A percentile compares a stretch with the other conserved stretches of the same genome.
phyloP scores from a whole-genome alignment of 2,113 vertebrate genomes.

The Epinephelus lanceolatus region DNA sequence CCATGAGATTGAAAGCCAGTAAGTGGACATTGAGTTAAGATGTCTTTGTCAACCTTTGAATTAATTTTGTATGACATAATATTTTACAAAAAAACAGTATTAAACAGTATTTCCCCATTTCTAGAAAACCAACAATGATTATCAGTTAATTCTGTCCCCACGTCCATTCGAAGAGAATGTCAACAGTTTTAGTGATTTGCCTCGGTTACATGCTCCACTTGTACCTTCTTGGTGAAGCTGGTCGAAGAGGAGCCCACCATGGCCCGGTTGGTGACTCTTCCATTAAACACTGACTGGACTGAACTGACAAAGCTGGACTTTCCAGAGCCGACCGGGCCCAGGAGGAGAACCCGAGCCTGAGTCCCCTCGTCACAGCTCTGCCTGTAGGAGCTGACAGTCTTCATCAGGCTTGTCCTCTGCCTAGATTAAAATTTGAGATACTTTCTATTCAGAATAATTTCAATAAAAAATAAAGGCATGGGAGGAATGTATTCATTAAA shows the following conservation, averaged over 20 bases:
- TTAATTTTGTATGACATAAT: background rate
- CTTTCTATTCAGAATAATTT: background rate
- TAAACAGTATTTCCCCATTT: background rate
- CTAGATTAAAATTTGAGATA: conserved; percentile 48
- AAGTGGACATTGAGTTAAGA: background rate
- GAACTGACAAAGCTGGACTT: conserved; percentile 87
- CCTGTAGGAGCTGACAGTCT: conserved; percentile 69
- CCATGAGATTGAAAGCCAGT: background rate
- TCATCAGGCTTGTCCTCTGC: conserved; percentile 66
- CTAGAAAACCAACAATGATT: background rate
- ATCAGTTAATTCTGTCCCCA: background rate
- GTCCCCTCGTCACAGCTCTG: conserved; percentile 47
- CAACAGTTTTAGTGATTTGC: background rate
- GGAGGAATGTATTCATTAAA: background rate
- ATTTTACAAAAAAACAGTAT: background rate
- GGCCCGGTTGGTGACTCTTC: conserved; percentile 80
- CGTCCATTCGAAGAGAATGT: background rate
- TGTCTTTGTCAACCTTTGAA: background rate
- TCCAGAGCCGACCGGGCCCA: conserved; percentile 81
- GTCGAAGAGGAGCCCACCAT: conserved; percentile 79
- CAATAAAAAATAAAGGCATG: background rate
- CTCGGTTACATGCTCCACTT: background rate
- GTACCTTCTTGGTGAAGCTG: conserved; percentile 85
- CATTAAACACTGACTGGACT: conserved; percentile 81
- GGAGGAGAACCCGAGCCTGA: conserved; percentile 77